A percentile compares a stretch with the other conserved stretches of the same genome.
phyloP scores from a whole-genome alignment of 2,113 vertebrate species.

The Takifugu flavidus region DNA sequence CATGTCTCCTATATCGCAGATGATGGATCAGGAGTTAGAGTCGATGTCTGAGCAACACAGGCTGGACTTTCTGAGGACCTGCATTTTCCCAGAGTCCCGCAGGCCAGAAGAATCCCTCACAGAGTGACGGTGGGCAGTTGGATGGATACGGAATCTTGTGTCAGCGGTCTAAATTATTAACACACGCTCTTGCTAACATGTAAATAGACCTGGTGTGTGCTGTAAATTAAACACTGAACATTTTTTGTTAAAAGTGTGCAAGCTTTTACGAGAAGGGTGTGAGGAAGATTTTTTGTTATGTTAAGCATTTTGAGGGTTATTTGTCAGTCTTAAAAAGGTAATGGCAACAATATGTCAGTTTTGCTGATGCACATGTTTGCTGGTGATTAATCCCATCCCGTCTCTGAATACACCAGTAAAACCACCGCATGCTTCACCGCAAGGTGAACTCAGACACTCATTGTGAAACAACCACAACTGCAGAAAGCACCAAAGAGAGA shows the following conservation, averaged over 20 bases:
- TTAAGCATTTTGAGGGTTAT: not conserved
- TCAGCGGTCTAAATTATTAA: not conserved
- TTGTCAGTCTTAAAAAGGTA: not conserved
- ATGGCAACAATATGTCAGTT: slow-evolving; percentile 9
- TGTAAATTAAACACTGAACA: not conserved
- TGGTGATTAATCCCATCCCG: slow-evolving; percentile 6
- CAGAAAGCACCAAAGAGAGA: slow-evolving; percentile 9
- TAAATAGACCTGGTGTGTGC: not conserved
- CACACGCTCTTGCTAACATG: not conserved
- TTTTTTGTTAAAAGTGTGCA: not conserved
- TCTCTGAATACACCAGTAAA: slow-evolving; percentile 32
- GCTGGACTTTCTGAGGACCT: slow-evolving; percentile 64
- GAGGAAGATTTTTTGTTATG: not conserved
- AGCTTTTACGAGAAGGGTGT: not conserved
- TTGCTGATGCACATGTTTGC: not conserved
- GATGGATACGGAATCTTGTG: not conserved
- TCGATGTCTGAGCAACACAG: slow-evolving; percentile 62
- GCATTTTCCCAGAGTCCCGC: slow-evolving; percentile 65
- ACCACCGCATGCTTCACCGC: slow-evolving; percentile 24
- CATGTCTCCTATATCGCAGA: slow-evolving; percentile 58
- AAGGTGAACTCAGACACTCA: slow-evolving; percentile 38
- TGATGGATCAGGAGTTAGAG: slow-evolving; percentile 71
- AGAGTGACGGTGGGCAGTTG: slow-evolving; percentile 4
- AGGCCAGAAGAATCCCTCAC: not conserved
- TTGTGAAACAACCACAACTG: slow-evolving; percentile 41